Conservation (phyloP, 2,888 invertebrate genomes). For the Dryadula phaetusa region DNA sequence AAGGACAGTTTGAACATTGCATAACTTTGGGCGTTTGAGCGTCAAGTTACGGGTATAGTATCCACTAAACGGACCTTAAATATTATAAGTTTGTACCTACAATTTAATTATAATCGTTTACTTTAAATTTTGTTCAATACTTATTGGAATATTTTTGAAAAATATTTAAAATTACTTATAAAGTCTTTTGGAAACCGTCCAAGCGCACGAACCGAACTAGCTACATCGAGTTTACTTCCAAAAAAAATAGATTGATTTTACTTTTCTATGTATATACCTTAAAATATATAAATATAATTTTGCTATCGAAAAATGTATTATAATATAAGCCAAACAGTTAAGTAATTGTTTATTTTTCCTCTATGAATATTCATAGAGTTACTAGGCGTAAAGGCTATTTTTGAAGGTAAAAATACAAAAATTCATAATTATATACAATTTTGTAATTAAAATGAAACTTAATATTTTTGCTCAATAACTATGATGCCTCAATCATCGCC, state of each 20-base stretch:
- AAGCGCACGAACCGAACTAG: too few relatives aligned
- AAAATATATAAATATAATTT: not conserved
- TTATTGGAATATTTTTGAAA: too few relatives aligned
- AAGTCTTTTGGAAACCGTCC: too few relatives aligned
- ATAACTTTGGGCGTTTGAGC: not conserved
- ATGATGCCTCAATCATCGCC: conserved; percentile 25
- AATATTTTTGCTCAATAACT: conserved; percentile 32
- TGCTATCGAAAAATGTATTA: conserved; percentile 46
- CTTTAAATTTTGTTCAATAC: too few relatives aligned
- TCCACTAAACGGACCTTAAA: not conserved
- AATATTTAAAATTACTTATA: too few relatives aligned
- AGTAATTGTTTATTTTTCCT: conserved; percentile 64
- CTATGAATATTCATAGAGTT: conserved; percentile 67
- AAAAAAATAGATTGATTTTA: too few relatives aligned
- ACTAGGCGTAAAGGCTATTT: conserved; percentile 61
- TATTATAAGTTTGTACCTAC: too few relatives aligned
- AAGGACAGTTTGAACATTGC: not conserved
- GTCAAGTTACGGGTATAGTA: not conserved
- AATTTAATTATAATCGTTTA: not conserved
- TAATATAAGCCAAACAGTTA: conserved; percentile 46
- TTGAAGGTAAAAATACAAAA: conserved; percentile 59
- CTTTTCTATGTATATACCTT: too few relatives aligned
- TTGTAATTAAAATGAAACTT: conserved; percentile 38
- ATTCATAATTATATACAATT: conserved; percentile 49
- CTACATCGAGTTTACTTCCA: too few relatives aligned